A percentile compares a stretch with the other conserved stretches of the same genome.
These are phyloP conservation scores for Rhynchopsitta pachyrhyncha DNA, from an alignment of 2,113 vertebrate genomes.

Conservation along the genomic window DNA sequence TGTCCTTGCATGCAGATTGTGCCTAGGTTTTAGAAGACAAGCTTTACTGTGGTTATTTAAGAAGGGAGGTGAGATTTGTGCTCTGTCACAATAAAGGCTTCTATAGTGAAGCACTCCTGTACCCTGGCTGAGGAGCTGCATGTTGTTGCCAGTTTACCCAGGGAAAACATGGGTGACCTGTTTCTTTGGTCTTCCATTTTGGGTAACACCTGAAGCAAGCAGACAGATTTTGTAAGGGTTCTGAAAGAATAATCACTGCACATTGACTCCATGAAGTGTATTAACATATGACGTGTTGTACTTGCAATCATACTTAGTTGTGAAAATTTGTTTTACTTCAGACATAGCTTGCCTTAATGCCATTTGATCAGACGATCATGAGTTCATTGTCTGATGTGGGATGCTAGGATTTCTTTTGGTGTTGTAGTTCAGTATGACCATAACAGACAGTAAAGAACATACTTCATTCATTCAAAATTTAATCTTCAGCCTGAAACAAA, in stretches of 20 bases:
- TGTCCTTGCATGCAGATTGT: neutral
- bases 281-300: neutral
- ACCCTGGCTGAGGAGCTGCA: neutral
- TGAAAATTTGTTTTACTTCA: neutral
- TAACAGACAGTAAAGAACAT: neutral
- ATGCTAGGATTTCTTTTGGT: neutral
- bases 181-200: neutral
- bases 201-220: neutral
- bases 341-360: neutral
- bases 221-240: neutral
- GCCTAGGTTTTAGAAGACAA: neutral
- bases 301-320: neutral
- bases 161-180: neutral
- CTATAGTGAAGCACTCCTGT: neutral
- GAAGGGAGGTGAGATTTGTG: neutral
- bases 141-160: neutral
- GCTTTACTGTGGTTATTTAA: neutral
- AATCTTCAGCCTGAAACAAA: neutral
- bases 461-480: neutral
- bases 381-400: neutral
- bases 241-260: neutral
- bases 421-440: neutral
- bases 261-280: neutral
- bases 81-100: neutral
- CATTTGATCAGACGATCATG: neutral